phyloP scores from a whole-genome alignment of 2,797 vertebrate species.

The Spinibarbus caldwelli region DNA sequence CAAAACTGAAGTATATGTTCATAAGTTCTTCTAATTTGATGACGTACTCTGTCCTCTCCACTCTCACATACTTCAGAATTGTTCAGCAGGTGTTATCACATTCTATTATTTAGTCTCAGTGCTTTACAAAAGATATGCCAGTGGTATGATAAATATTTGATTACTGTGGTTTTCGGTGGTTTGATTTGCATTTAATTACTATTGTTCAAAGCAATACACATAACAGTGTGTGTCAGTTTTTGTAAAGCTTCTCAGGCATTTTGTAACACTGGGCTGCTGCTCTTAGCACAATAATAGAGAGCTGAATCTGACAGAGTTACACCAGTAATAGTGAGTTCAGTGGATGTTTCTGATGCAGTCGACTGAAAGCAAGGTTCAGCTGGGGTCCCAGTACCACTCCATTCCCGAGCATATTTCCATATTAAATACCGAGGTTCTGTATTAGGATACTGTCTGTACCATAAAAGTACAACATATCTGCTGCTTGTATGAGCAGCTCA shows the following conservation, averaged over 20 bases:
- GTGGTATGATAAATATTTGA: not conserved
- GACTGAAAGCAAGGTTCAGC: too few relatives aligned
- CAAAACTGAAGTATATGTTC: not conserved
- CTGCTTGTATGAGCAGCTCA: too few relatives aligned
- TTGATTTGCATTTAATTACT: not conserved
- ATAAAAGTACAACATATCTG: too few relatives aligned
- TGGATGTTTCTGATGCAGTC: not conserved
- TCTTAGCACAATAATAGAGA: constrained; percentile 53
- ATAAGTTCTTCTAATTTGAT: not conserved
- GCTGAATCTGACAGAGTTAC: constrained; percentile 53
- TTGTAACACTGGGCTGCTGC: constrained; percentile 32
- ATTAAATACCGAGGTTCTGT: constrained; percentile 15
- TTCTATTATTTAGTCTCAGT: not conserved
- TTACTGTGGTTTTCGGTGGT: not conserved
- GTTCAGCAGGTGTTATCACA: constrained; percentile 1
- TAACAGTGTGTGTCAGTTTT: constrained; percentile 25
- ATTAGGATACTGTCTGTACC: constrained; percentile 47
- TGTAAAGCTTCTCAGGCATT: constrained; percentile 18
- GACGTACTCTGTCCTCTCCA: not conserved
- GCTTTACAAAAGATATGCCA: not conserved
- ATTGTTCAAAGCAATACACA: not conserved
- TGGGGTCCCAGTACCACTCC: too few relatives aligned
- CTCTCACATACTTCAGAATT: not conserved
- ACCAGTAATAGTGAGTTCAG: constrained; percentile 23
- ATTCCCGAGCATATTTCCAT: not conserved